phyloP scores from a whole-genome alignment of 2,888 invertebrate species.

The Onchidella celtica region DNA sequence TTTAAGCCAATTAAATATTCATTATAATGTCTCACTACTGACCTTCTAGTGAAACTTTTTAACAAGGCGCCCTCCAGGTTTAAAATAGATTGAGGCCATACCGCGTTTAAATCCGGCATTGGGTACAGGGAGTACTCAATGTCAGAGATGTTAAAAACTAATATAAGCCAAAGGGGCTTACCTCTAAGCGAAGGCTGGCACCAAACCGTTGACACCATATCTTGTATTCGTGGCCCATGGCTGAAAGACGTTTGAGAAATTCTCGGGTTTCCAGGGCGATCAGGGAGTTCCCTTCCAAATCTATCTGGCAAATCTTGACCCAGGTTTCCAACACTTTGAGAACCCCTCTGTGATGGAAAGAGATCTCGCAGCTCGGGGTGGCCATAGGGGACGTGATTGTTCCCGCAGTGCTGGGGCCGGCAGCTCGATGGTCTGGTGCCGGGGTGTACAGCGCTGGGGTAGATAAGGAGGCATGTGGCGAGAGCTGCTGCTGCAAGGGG shows the following conservation, averaged over 20 bases:
- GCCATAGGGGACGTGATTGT: constrained; percentile 53
- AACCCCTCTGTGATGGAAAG: constrained; percentile 74
- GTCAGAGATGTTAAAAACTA: not conserved
- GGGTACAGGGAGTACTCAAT: too few species aligned
- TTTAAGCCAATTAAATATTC: too few species aligned
- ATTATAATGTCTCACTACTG: too few species aligned
- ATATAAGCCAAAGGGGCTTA: constrained; percentile 52
- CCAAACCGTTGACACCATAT: constrained; percentile 80
- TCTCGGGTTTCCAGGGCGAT: constrained; percentile 82
- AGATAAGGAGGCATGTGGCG: constrained; percentile 26
- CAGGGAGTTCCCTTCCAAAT: constrained; percentile 74
- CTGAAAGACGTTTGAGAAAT: constrained; percentile 82
- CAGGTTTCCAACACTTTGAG: constrained; percentile 78
- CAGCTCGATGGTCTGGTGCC: constrained; percentile 33
- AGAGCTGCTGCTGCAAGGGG: constrained; percentile 21
- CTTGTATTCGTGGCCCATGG: constrained; percentile 82
- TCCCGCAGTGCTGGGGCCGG: constrained; percentile 27
- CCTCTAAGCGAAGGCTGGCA: constrained; percentile 74
- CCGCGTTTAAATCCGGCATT: too few species aligned
- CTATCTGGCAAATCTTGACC: constrained; percentile 74
- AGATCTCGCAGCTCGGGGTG: constrained; percentile 71
- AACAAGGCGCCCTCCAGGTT: too few species aligned
- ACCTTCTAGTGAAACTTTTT: too few species aligned
- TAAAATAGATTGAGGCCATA: too few species aligned
- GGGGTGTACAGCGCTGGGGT: constrained; percentile 43